These are phyloP conservation scores for Epizoanthus fatuus DNA, from an alignment of 92 coral and sea anemone genomes.

Conservation along the genomic window DNA sequence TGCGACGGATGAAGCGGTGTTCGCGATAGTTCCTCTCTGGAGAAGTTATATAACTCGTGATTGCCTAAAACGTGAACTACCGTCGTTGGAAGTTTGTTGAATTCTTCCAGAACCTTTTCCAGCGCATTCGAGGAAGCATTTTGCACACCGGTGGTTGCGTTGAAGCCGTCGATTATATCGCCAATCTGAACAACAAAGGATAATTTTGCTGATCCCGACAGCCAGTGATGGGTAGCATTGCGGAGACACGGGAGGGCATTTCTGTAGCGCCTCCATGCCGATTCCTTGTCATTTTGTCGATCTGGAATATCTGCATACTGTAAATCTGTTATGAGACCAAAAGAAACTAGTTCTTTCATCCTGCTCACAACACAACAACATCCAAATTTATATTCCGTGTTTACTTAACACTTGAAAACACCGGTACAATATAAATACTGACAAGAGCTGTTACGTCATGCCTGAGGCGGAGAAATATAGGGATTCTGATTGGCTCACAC, in stretches of 20 bases:
- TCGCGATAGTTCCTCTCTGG: slow-evolving; percentile 60
- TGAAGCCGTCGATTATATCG: slow-evolving; percentile 81
- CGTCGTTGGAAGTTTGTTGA: slow-evolving; percentile 61
- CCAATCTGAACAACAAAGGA: slow-evolving; percentile 82
- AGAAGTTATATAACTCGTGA: slow-evolving; percentile 81
- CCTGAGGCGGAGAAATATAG: no score
- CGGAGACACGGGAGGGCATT: slow-evolving; percentile 52
- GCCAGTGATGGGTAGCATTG: slow-evolving; percentile 77
- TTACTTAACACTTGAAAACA: no score
- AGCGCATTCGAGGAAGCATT: slow-evolving; percentile 65
- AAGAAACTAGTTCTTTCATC: slow-evolving; percentile 53
- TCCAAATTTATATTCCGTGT: no score
- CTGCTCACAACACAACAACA: neutral
- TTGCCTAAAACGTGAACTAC: slow-evolving; percentile 82
- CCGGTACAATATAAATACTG: no score
- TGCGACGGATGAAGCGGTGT: slow-evolving; percentile 52
- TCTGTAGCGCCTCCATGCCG: slow-evolving; percentile 76
- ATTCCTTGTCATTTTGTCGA: slow-evolving; percentile 43
- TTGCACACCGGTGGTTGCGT: slow-evolving; percentile 18
- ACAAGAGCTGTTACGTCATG: no score
- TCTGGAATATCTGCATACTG: slow-evolving; percentile 81
- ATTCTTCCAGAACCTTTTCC: slow-evolving; percentile 66
- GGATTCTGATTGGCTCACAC: no score
- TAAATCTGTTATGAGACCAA: slow-evolving; percentile 78
- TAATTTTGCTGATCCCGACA: slow-evolving; percentile 22